Base-by-base conservation (phyloP, 2,888 invertebrate genomes). In the Lottia scabra region DNA sequence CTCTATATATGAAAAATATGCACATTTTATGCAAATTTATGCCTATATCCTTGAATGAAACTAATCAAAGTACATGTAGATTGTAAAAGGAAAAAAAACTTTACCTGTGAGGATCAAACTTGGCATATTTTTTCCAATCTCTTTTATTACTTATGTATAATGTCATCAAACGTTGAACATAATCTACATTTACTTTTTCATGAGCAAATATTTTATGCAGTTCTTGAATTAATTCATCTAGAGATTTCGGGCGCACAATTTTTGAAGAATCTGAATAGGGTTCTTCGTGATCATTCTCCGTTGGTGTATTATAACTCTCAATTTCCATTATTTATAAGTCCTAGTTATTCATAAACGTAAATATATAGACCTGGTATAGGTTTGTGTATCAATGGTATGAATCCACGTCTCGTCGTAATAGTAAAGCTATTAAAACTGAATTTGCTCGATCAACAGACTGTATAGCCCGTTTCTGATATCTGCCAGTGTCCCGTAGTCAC, bases 111-210 rank as follows among this genome's bases (percentile, higher is more conserved):
- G 95, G 93, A 90, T 98, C 98, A 87, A 96, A 98, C 88, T 97
- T 97, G 4, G 98, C 97, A 87, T 93, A 99, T 87, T 95, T 95
- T 87, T 93, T 94, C 99, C 99, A 99, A 78, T 99, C 98, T 26
- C 92, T 92, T 0, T 94, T 94, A 83, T 97, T 94, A 62, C 96
- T 96, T 87, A 94, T 95, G 91, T 99, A 99, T 0, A 92, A 89
- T 0, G 90, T 88, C 92, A 95, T 94, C 72, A 98, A 89, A 72
- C 93, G 93, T 85, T 94, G 93, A 12, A 99, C 96, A 87, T 95
- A 93, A 81, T 99, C 98, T 72, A 98, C 93, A 87, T 98, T 95
- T 27, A 99, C 95, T 76, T 93, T 91, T 85, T 96, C 95, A 19
- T 92, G 91, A 0, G 93, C 92, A 89, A 98, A 98, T 78, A 95